Percentiles rank a stretch among this genome's conserved stretches.
Conservation (phyloP, 2,797 vertebrate genomes). For the Lacerta viridis region DNA sequence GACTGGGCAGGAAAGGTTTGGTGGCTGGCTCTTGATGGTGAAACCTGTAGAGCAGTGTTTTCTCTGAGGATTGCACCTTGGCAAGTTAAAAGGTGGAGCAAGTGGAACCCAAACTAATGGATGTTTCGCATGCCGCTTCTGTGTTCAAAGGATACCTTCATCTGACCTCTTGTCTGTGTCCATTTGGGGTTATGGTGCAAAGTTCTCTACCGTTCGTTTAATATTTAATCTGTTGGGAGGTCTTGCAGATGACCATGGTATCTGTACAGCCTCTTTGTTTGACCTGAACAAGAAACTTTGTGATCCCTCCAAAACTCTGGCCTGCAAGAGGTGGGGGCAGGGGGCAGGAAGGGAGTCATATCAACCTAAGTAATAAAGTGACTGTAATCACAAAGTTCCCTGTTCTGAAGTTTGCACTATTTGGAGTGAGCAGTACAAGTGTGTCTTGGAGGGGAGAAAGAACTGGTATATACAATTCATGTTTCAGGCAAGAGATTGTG, state of each 20-base stretch:
- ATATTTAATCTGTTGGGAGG: slow-evolving; percentile 21
- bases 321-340: not conserved
- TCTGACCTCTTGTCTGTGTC: not conserved
- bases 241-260: not conserved
- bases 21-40: not conserved
- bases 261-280: not conserved
- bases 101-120: not conserved
- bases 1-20: not conserved
- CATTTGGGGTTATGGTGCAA: not conserved
- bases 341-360: not conserved
- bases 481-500: too few species aligned
- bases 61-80: not conserved
- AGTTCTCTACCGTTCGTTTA: not conserved
- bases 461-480: not conserved
- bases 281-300: not conserved
- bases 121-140: not conserved
- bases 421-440: not conserved
- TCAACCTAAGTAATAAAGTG: not conserved
- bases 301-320: not conserved
- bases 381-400: not conserved
- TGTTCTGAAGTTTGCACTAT: not conserved
- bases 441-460: not conserved
- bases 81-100: not conserved
- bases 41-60: not conserved
- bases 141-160: not conserved